These are phyloP conservation scores for Pteronotus mesoamericanus DNA, from an alignment of 2,797 vertebrate genomes.

Conservation along the genomic window DNA sequence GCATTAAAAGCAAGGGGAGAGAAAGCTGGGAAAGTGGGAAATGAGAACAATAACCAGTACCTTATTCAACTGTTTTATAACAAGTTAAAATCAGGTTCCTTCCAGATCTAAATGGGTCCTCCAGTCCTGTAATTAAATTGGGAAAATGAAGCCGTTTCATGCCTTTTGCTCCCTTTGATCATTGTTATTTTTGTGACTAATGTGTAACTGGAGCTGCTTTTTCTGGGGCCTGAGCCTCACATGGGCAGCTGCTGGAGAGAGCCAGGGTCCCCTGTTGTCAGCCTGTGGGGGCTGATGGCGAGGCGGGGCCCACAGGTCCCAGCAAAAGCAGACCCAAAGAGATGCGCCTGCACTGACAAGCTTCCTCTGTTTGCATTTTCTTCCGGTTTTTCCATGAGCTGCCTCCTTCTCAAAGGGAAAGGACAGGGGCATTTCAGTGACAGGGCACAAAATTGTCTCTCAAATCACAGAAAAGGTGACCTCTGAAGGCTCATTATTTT, in stretches of 20 bases:
- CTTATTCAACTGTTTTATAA: background rate
- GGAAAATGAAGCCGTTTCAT: background rate
- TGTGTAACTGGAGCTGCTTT: background rate
- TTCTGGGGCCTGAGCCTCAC: background rate
- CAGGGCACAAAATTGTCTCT: background rate
- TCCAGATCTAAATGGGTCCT: background rate
- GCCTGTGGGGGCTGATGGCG: background rate
- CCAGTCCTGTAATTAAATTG: background rate
- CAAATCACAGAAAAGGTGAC: background rate
- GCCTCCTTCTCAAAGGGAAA: background rate
- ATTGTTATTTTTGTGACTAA: conserved; percentile 19
- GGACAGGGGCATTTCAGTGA: background rate
- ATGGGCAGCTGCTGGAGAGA: background rate
- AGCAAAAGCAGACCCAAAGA: background rate
- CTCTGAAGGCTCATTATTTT: background rate
- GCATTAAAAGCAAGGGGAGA: background rate
- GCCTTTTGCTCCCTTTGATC: background rate
- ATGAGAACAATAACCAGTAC: background rate
- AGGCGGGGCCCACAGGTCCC: too few relatives aligned
- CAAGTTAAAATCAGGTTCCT: background rate
- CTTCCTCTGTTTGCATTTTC: background rate
- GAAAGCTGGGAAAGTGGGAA: background rate
- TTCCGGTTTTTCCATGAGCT: background rate
- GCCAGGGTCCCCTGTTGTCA: background rate
- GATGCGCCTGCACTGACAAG: rapidly evolving